These are phyloP conservation scores for Sebastes hubbsi DNA, from an alignment of 2,797 vertebrate genomes.

Conservation along the genomic window DNA sequence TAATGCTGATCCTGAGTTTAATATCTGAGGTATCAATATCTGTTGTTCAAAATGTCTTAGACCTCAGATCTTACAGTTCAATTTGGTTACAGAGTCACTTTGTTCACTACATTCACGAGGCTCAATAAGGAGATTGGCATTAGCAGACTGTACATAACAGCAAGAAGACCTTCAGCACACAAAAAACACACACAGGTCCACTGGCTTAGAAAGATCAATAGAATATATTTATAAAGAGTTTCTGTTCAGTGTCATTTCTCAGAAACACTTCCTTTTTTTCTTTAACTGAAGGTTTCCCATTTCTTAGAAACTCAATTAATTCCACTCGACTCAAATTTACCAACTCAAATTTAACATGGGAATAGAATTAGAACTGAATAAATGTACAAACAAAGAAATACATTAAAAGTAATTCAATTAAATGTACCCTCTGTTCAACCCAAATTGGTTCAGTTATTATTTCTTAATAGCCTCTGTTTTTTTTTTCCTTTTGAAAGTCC, in stretches of 20 bases:
- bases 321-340: neutral
- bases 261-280: neutral
- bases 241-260: neutral
- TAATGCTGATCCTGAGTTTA: neutral
- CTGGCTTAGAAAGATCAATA: neutral
- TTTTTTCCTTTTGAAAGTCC: neutral
- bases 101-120: neutral
- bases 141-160: neutral
- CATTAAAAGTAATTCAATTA: neutral
- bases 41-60: neutral
- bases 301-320: neutral
- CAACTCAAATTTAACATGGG: neutral
- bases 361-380: neutral
- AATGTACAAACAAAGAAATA: neutral
- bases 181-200: neutral
- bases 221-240: neutral
- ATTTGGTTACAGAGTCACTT: neutral
- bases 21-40: neutral
- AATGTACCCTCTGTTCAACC: neutral
- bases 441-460: neutral
- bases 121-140: neutral
- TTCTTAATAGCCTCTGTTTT: neutral
- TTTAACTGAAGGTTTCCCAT: neutral
- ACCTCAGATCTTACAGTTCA: neutral
- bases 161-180: neutral